Base-by-base conservation (phyloP, 2,113 vertebrate genomes). In the Cinclus mexicanus region DNA sequence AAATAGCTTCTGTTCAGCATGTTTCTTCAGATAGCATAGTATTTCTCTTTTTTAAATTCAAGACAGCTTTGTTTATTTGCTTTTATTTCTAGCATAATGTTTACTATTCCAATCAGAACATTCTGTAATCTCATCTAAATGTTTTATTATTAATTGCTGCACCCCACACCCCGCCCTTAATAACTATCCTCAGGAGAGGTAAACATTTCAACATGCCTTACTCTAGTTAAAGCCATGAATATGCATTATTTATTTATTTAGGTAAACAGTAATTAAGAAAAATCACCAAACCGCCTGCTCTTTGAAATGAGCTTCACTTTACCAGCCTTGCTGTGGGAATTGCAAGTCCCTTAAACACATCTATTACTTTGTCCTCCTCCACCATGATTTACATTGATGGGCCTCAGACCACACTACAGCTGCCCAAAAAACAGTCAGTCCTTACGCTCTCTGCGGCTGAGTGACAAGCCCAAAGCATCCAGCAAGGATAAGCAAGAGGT, bases 191-290 rank as follows among this genome's bases (percentile, higher is more conserved):
- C 39, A 0, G 42, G 93, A 94, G 86, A 93, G 50, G 78, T 89
- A 96, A 94, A 94, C 87, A 92, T 91, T 96, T 88, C 91, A 95
- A 77, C 71, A 85, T 0, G 1, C 94, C 87, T 94, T 96, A 87
- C 56, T 93, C 85, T 67, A 93, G 70, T 87, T 88, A 91, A 93
- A 90, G 25, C 55, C 68, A 96, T 95, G 89, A 93, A 91, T 96
- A 97, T 93, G 94, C 56, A 89, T 82, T 95, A 87, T 96, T 96
- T 95, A 88, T 96, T 96, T 97, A 95, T 94, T 88, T 97, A 87
- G 89, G 77, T 91, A 94, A 97, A 94, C 81, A 94, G 84, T 79
- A 93, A 87, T 93, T 91, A 94, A 92, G 75, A 93, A 94, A 90
- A 89, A 92, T 71, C 89, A 87, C 47, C 47, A 77, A 29, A 82